These are phyloP conservation scores for Dugesia japonica DNA, from an alignment of 2,888 invertebrate species.

Conservation along the genomic window DNA sequence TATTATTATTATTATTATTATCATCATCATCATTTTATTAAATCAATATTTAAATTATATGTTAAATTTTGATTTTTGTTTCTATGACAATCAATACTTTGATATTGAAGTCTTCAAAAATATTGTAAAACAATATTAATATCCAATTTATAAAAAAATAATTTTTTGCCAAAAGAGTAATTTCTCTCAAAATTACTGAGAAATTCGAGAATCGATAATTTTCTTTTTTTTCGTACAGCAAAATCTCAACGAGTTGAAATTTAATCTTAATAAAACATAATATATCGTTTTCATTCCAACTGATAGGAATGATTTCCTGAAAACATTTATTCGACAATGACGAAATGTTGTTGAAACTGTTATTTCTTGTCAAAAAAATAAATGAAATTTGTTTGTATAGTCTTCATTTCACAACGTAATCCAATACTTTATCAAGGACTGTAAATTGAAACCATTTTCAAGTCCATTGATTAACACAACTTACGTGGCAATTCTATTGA, in stretches of 20 bases:
- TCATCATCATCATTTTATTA: too few species aligned
- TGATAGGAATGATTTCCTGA: conserved; percentile 20
- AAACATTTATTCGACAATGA: conserved; percentile 7
- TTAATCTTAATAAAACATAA: conserved; percentile 16
- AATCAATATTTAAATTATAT: too few species aligned
- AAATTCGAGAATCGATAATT: conserved; percentile 20
- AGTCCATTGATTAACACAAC: conserved; percentile 20
- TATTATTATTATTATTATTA: too few species aligned
- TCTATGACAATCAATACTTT: too few species aligned
- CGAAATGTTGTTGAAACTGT: conserved; percentile 20
- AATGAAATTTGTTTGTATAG: conserved; percentile 20
- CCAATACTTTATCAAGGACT: conserved; percentile 20
- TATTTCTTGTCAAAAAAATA: conserved; percentile 20
- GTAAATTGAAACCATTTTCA: conserved; percentile 20
- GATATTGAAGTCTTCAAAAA: too few species aligned
- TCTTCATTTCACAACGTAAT: conserved; percentile 11
- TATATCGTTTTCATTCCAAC: conserved; percentile 15
- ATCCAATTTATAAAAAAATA: conserved; percentile 4
- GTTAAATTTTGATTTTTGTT: too few species aligned
- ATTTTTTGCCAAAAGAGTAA: conserved; percentile 2
- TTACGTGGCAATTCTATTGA: conserved; percentile 15
- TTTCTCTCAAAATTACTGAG: conserved; percentile 16
- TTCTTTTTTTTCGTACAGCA: conserved; percentile 12
- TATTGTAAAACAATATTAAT: background rate
- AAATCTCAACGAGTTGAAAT: conserved; percentile 20